Evolutionary conservation across 1,140 invertebrate genomes (phyloP), one percentile per base, ranked within the genome.

Genomic region (Chelonus insularis): DNA sequence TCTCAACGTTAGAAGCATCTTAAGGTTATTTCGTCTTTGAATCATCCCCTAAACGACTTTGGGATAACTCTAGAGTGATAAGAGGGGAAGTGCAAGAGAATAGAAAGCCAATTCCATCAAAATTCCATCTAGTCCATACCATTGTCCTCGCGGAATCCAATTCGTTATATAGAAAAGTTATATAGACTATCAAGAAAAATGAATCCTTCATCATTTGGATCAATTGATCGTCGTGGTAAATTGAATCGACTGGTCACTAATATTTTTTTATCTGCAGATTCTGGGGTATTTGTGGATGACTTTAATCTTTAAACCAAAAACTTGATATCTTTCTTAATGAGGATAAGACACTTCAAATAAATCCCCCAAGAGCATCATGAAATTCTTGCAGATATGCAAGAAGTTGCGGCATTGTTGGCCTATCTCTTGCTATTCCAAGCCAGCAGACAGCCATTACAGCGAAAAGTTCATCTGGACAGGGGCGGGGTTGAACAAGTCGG

Each of bases 391-490:
- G 84, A 76, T 91, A 95, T 23, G 89, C 88, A 36, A 93, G 84
- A 1, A 97, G 85, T 72, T 95, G 92, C 18, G 88, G 87, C 68
- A 94, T 90, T 11, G 92, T 91, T 1, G 94, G 93, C 43, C 95
- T 80, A 61, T 94, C 90, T 36, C 91, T 88, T 1, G 89, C 84
- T 54, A 87, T 84, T 47, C 87, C 84, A 16, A 91, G 85, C 95
- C 94, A 97, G 72, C 94, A 96, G 72, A 91, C 93, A 12, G 92
- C 92, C 93, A 96, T 96, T 63, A 95, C 86, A 32, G 91, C 89
- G 75, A 92, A 96, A 87, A 98, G 81, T 83, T 97, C 94, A 84
- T 97, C 95, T 1, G 96, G 96, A 78, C 95, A 98, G 75, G 95
- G 95, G 67, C 91, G 86, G 1, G 96, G 96, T 70, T 97, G 95